A percentile compares a stretch with the other conserved stretches of the same genome.
Conservation (phyloP, 2,888 invertebrate species). For the Netelia melanura region DNA sequence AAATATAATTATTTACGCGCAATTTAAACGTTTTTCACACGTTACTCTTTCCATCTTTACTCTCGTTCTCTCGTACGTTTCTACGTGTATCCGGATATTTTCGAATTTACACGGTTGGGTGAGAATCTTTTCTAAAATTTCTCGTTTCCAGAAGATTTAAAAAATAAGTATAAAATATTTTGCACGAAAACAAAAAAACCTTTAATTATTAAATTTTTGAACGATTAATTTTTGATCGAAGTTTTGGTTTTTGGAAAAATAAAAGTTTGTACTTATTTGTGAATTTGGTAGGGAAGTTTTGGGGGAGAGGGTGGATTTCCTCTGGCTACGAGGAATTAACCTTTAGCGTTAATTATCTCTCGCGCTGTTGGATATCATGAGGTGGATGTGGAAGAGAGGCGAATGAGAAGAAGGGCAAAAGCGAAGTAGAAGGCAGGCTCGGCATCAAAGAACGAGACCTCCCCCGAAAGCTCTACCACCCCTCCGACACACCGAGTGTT, state of each 20-base stretch:
- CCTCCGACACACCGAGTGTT: slow-evolving; percentile 73
- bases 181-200: no score
- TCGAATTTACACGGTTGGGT: background rate
- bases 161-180: background rate
- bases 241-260: slow-evolving; percentile 16
- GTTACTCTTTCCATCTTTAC: slow-evolving; percentile 59
- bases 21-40: slow-evolving; percentile 84
- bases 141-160: background rate
- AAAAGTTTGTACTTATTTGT: slow-evolving; percentile 17
- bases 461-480: slow-evolving; percentile 7
- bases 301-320: slow-evolving; percentile 26
- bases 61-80: slow-evolving; percentile 5
- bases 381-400: slow-evolving; percentile 60
- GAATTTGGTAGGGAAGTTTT: slow-evolving; percentile 20
- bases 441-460: slow-evolving; percentile 79
- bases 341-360: slow-evolving; percentile 82
- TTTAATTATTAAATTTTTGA: no score
- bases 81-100: background rate
- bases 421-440: slow-evolving; percentile 56
- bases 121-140: slow-evolving; percentile 14
- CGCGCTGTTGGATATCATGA: slow-evolving; percentile 51
- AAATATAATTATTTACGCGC: slow-evolving; percentile 85
- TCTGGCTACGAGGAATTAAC: slow-evolving; percentile 76
- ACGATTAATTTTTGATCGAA: background rate
- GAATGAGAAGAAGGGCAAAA: slow-evolving; percentile 63